Evolutionary conservation across 2,113 vertebrate species (phyloP).

Genomic region (Myocastor coypus): DNA sequence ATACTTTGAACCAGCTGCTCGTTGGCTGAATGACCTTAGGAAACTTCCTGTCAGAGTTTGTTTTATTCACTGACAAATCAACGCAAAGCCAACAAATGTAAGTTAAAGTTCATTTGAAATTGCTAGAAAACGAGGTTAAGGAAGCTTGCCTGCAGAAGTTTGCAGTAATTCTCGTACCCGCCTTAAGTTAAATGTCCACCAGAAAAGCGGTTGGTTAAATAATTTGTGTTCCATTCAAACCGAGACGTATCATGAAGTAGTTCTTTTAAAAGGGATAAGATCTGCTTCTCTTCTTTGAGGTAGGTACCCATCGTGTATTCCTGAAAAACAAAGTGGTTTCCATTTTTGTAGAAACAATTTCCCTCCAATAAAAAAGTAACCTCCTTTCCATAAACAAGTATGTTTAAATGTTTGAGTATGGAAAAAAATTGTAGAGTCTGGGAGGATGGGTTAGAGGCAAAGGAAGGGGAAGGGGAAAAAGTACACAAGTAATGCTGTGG

Average conservation of each 20-base stretch:
- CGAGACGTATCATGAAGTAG: not conserved
- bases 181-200: not conserved
- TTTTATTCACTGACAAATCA: not conserved
- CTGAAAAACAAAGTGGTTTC: not conserved
- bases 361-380: not conserved
- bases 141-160: not conserved
- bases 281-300: not conserved
- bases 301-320: not conserved
- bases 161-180: not conserved
- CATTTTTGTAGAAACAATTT: not conserved
- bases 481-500: not conserved
- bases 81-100: not conserved
- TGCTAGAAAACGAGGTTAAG: not conserved
- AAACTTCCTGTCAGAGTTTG: not conserved
- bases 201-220: not conserved
- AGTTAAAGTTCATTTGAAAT: not conserved
- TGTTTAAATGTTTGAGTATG: conserved; percentile 28
- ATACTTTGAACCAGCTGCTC: not conserved
- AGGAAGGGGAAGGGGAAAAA: conserved; percentile 23
- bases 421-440: not conserved
- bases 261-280: conserved; percentile 49
- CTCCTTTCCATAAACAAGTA: not conserved
- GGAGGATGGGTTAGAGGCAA: not conserved
- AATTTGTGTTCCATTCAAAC: not conserved
- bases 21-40: not conserved